Conservation (phyloP, 1,140 invertebrate genomes). For the Drosophila subpulchrella region DNA sequence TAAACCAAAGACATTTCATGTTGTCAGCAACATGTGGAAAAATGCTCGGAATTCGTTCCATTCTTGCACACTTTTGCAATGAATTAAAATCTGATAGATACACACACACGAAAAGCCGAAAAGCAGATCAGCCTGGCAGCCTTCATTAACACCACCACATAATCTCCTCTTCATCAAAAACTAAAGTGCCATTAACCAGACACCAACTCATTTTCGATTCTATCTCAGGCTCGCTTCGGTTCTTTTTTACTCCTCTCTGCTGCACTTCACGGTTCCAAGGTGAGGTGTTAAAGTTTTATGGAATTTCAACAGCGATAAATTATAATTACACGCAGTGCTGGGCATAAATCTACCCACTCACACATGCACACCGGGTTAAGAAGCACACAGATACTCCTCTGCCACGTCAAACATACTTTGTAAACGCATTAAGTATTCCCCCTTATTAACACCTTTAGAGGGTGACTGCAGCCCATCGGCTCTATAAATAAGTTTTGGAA, state of each 20-base stretch:
- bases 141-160: slow-evolving; percentile 33
- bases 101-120: slow-evolving; percentile 22
- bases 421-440: slow-evolving; percentile 57
- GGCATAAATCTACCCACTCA: slow-evolving; percentile 50
- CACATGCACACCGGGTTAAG: neutral
- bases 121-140: slow-evolving; percentile 26
- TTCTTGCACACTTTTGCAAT: slow-evolving; percentile 43
- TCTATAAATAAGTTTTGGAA: slow-evolving; percentile 23
- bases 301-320: slow-evolving; percentile 73
- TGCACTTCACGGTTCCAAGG: slow-evolving; percentile 51
- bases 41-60: slow-evolving; percentile 48
- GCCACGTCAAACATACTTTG: slow-evolving; percentile 63
- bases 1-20: slow-evolving; percentile 61
- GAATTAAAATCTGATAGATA: slow-evolving; percentile 35
- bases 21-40: slow-evolving; percentile 49
- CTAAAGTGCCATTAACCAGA: slow-evolving; percentile 63
- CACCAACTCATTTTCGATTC: slow-evolving; percentile 27
- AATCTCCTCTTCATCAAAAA: slow-evolving; percentile 58
- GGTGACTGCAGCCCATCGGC: slow-evolving; percentile 22
- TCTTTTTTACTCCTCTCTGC: slow-evolving; percentile 13
- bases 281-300: slow-evolving; percentile 71
- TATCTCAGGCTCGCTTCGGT: slow-evolving; percentile 30
- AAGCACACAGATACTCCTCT: slow-evolving; percentile 21
- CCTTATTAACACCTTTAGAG: slow-evolving; percentile 62
- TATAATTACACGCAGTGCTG: slow-evolving; percentile 66